Base-by-base conservation (phyloP, 2,797 vertebrate genomes). In the Semotilus atromaculatus region DNA sequence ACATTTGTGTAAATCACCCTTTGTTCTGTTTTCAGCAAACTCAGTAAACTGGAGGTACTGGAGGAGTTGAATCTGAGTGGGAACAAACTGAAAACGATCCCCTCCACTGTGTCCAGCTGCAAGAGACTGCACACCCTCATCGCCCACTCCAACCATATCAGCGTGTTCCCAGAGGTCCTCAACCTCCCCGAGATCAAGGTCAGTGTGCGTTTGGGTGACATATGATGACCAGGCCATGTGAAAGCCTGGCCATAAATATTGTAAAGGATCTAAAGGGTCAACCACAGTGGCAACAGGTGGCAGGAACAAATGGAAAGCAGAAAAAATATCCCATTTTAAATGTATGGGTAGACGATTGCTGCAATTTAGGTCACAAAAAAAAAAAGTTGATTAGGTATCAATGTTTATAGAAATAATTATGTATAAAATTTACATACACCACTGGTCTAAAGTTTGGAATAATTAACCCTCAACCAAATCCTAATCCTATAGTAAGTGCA, bases 11-110 rank as follows among this genome's bases (percentile, higher is more conserved):
- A 14, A 31, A 74, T 38, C 31, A 5, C 19, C n/a, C 5, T 36
- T 19, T 23, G 34, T 40, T 53, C 2, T 82, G 29, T 53, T 85
- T 68, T 38, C 72, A 99, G 98, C 93, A 99, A 99, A 90, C 94
- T 99, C 81, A 97, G 96, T 93, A 99, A 97, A 86, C 93, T 99
- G 93, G 97, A 98, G 89, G 93, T 96, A 34, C 92, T 99, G 91
- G 98, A 99, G 91, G 98, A 99, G 92, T 93, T 99, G 62, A 98
- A 99, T 91, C 91, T 99, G 85, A 99, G 98, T 85, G 97, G 98
- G 82, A 99, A 99, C 94, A 97, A 97, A 88, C 94, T 99, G 85
- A 98, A 97, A 95, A 96, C 95, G 8, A 96, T 99, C 92, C 98
- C 98, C 60, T 99, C 97, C 84, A 99, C 98, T 0, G 96, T 99